These are phyloP conservation scores for Actinia equina DNA, from an alignment of 64 coral and sea anemone genomes.

Conservation along the genomic window DNA sequence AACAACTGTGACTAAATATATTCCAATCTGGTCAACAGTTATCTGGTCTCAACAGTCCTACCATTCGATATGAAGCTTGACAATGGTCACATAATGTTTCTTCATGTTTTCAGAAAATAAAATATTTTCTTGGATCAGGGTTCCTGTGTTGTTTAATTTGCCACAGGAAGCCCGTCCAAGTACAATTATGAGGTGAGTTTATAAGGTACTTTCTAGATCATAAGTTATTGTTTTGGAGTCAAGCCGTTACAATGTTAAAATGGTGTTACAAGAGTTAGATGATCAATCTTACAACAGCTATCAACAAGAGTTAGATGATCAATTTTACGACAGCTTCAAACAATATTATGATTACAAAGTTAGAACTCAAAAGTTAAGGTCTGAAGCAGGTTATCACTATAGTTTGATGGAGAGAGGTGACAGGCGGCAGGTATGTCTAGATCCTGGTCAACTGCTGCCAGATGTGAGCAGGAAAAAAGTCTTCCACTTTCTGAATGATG, in stretches of 20 bases:
- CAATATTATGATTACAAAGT: background rate
- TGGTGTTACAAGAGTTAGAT: background rate
- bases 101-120: no score
- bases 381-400: no score
- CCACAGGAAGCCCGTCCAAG: background rate
- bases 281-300: background rate
- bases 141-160: background rate
- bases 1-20: no score
- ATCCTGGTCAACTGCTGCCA: slow-evolving; percentile 81
- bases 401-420: background rate
- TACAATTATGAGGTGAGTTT: no score
- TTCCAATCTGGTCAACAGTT: no score
- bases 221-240: no score
- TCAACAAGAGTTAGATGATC: background rate
- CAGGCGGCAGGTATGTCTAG: background rate
- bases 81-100: no score
- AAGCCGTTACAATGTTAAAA: no score
- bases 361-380: background rate
- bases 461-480: slow-evolving; percentile 97
- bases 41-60: no score
- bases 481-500: slow-evolving; percentile 95
- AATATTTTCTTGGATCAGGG: background rate
- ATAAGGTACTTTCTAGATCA: no score
- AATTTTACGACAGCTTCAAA: background rate
- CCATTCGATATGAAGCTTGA: no score